A percentile compares a stretch with the other conserved stretches of the same genome.
Conservation (phyloP, 2,113 vertebrate genomes). For the Piaya cayana region DNA sequence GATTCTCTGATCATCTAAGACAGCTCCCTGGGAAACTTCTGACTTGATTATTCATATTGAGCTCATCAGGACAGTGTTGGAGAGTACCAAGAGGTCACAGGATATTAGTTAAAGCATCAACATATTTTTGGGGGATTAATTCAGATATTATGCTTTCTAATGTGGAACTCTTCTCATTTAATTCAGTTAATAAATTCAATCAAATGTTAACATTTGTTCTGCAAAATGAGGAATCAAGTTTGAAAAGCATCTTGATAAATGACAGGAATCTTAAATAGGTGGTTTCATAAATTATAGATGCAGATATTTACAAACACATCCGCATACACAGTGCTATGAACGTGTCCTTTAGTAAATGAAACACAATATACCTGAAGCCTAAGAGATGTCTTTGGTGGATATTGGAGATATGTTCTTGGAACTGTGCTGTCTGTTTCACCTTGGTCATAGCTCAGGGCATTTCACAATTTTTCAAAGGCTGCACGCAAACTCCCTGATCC, state of each 20-base stretch:
- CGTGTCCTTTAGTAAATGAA: neutral
- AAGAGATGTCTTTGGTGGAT: neutral
- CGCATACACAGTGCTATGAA: neutral
- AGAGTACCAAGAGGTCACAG: slow-evolving; percentile 20
- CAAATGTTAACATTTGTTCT: slow-evolving; percentile 64
- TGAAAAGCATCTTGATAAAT: slow-evolving; percentile 63
- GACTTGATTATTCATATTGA: slow-evolving; percentile 36
- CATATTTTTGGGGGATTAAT: slow-evolving; percentile 37
- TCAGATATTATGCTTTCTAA: slow-evolving; percentile 44
- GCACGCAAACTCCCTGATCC: neutral
- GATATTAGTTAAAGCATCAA: slow-evolving; percentile 65
- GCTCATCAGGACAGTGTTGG: neutral
- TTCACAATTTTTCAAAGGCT: neutral
- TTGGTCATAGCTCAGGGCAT: neutral
- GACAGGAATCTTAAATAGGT: slow-evolving; percentile 60
- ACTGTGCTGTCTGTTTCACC: neutral
- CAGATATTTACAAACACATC: slow-evolving; percentile 33
- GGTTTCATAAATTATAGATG: slow-evolving; percentile 47
- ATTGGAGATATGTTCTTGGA: neutral
- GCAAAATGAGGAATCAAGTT: slow-evolving; percentile 54
- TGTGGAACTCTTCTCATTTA: slow-evolving; percentile 33
- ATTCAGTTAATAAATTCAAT: slow-evolving; percentile 64
- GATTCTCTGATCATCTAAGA: neutral
- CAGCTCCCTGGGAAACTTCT: neutral
- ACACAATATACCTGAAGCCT: neutral